Base-by-base conservation (phyloP, 2,888 invertebrate species). In the Brachylomia viminalis region DNA sequence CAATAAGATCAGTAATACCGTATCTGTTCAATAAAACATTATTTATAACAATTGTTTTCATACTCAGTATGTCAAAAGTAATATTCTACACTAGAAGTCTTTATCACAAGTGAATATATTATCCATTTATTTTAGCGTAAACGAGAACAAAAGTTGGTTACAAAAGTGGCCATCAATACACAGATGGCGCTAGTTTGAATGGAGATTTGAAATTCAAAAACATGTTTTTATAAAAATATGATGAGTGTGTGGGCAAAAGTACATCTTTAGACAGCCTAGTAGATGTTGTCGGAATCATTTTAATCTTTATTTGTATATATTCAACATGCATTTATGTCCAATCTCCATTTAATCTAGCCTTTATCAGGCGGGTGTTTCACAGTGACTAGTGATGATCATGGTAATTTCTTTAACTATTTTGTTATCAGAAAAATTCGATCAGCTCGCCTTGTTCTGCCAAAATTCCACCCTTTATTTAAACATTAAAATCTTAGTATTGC, bases 11-110 rank as follows among this genome's bases (percentile, higher is more conserved):
- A 80, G 80, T 86, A 86, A 76, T 82, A 86, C 76, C 80, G 49
- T 84, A 80, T 78, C 76, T 82, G 76, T 86, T 83, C 83, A 87
- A 87, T 86, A 86, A 86, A 85, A 85, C 80, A 84, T 83, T 83
- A 76, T 85, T 72, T 75, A 80, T 85, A 85, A 87, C 87, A 85
- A 80, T 80, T 62, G 58, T 77, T 76, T 73, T 68, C 83, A 83
- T 85, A 85, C 80, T 84, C 76, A 20, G 72, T 83, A 85, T 82
- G 78, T 80, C 75, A 78, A 85, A 83, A 79, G 77, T 71, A 79
- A 87, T 77, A 78, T 84, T 80, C 78, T 87, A 84, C 83, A 75
- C 86, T 86, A 87, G 71, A 83, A 85, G 86, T 86, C 74, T 86
- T 83, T 87, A 87, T 86, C 87, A 86, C 87, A 87, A 86, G 80